Evolutionary conservation across 2,113 vertebrate species (phyloP).

Genomic region (Sceloporus undulatus): DNA sequence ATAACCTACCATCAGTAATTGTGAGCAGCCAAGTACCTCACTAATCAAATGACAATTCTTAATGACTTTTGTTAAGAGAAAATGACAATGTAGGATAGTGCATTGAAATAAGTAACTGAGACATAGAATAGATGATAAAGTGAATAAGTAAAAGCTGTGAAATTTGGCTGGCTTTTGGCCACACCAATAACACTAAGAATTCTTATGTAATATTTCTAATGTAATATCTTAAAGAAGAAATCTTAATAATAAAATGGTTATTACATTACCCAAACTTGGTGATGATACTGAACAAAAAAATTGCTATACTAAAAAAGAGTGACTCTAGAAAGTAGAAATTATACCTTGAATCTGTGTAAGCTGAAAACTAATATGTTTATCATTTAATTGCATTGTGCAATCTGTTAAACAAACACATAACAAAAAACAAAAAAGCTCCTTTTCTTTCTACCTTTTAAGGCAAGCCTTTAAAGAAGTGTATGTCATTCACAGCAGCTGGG

Average conservation of each 20-base stretch:
- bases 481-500: slow-evolving; percentile 45
- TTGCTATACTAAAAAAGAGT: background rate
- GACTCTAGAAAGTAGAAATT: background rate
- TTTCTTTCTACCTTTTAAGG: background rate
- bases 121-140: too few species aligned
- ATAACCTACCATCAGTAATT: too few species aligned
- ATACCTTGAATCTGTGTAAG: background rate
- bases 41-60: too few species aligned
- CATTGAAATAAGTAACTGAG: too few species aligned
- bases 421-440: background rate
- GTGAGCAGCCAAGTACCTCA: too few species aligned
- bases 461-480: background rate
- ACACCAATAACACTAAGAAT: too few species aligned
- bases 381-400: slow-evolving; percentile 18
- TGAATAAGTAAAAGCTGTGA: too few species aligned
- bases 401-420: background rate
- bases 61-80: too few species aligned
- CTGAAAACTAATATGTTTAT: background rate
- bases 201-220: background rate
- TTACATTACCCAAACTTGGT: background rate
- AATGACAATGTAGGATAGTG: too few species aligned
- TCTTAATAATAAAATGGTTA: background rate
- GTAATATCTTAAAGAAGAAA: background rate
- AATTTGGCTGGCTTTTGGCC: too few species aligned
- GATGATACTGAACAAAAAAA: background rate